Evolutionary conservation across 1,140 invertebrate genomes (phyloP).

Genomic region (Mizuhopecten yessoensis): DNA sequence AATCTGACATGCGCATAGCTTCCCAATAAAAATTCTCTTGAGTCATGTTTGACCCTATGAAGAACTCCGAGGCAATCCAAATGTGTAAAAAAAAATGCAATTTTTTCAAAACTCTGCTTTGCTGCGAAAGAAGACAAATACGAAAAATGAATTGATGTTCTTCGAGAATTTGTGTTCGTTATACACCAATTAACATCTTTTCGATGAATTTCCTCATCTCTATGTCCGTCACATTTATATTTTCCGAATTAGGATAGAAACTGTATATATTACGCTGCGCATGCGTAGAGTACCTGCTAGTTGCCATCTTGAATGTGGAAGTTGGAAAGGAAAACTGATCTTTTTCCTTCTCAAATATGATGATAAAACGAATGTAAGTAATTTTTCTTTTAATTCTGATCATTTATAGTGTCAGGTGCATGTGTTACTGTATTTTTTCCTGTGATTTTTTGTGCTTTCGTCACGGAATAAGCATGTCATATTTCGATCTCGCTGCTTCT

Average conservation of each 20-base stretch:
- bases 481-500: background rate
- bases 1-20: background rate
- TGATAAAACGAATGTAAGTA: constrained; percentile 37
- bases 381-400: constrained; percentile 53
- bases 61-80: background rate
- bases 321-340: constrained; percentile 48
- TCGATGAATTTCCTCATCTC: background rate
- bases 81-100: background rate
- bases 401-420: background rate
- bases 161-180: background rate
- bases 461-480: constrained; percentile 13
- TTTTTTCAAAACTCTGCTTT: background rate
- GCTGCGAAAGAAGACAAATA: constrained; percentile 7
- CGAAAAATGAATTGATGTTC: background rate
- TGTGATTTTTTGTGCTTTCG: background rate
- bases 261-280: constrained; percentile 46
- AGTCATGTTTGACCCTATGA: background rate
- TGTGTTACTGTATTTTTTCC: constrained; percentile 46
- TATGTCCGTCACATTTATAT: background rate
- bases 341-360: constrained; percentile 46
- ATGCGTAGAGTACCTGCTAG: constrained; percentile 48
- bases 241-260: constrained; percentile 45
- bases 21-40: background rate
- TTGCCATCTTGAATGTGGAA: constrained; percentile 57
- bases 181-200: background rate